Percentiles rank a stretch among this genome's conserved stretches.
Evolutionary conservation across 2,113 vertebrate genomes (phyloP).

Genomic region (Scomber japonicus): DNA sequence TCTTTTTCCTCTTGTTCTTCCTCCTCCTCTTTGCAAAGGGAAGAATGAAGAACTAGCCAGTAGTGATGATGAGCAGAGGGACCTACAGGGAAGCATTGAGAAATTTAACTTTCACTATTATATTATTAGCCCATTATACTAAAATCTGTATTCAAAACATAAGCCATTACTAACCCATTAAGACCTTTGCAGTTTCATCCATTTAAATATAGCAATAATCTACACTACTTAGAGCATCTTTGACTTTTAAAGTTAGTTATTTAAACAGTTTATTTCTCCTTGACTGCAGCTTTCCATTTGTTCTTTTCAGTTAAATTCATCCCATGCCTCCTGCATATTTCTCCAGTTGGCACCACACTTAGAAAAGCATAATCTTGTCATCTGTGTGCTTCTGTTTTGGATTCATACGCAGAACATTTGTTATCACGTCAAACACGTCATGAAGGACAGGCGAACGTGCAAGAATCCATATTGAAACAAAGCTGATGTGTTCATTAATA

Average conservation of each 20-base stretch:
- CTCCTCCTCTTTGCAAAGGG: not conserved
- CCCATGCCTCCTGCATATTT: slow-evolving; percentile 23
- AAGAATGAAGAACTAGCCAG: slow-evolving; percentile 32
- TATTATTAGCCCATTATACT: not conserved
- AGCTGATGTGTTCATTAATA: slow-evolving; percentile 14
- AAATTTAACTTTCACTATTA: not conserved
- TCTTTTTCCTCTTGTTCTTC: slow-evolving; percentile 34
- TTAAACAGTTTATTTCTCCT: not conserved
- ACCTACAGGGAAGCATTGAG: slow-evolving; percentile 16
- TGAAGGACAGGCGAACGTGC: slow-evolving; percentile 9
- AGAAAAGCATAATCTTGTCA: slow-evolving; percentile 34
- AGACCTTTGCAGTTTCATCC: not conserved
- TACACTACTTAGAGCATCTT: not conserved
- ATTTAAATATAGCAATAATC: not conserved
- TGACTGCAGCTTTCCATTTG: not conserved
- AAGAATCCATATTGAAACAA: not conserved
- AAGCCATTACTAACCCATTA: too few relatives aligned
- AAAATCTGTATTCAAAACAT: slow-evolving; percentile 17
- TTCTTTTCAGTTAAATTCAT: not conserved
- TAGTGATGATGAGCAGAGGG: not conserved
- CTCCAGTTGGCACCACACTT: slow-evolving; percentile 10
- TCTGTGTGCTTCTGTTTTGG: slow-evolving; percentile 19
- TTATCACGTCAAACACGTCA: slow-evolving; percentile 39
- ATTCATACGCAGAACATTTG: slow-evolving; percentile 34
- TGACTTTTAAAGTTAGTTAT: not conserved